Conservation (phyloP, 2,888 invertebrate genomes). For the Drosophila leonis region DNA sequence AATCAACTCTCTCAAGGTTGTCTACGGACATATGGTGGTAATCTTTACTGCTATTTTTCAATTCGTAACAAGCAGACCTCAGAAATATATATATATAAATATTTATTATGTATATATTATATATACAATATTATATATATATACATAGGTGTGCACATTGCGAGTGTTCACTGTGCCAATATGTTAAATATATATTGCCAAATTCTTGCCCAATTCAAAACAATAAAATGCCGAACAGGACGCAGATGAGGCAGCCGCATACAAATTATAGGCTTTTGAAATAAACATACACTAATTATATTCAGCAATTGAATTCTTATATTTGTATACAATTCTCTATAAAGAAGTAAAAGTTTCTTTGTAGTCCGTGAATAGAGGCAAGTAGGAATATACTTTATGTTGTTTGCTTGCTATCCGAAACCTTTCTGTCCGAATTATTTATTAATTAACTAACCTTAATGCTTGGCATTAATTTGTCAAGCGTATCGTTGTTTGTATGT, state of each 20-base stretch:
- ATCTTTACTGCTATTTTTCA: conserved; percentile 20
- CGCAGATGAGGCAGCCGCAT: conserved; percentile 8
- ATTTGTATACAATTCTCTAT: neutral
- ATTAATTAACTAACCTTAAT: conserved; percentile 24
- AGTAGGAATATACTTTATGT: neutral
- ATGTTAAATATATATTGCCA: conserved; percentile 23
- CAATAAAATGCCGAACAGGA: conserved; percentile 8
- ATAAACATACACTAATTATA: conserved; percentile 24
- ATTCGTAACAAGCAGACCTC: conserved; percentile 15
- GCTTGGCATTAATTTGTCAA: conserved; percentile 33
- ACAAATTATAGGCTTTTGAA: conserved; percentile 29
- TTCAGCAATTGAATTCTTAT: neutral
- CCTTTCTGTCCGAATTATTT: conserved; percentile 11
- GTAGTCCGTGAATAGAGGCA: neutral
- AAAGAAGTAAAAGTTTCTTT: neutral
- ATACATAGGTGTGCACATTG: conserved; percentile 3
- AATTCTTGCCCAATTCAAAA: conserved; percentile 28
- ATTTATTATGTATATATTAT: neutral
- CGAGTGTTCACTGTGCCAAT: conserved; percentile 10
- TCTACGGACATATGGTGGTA: conserved; percentile 1
- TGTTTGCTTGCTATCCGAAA: conserved; percentile 4
- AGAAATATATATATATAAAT: conserved; percentile 1
- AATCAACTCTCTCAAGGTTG: conserved; percentile 26
- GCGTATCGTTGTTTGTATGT: conserved; percentile 17
- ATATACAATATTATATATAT: neutral